These are phyloP conservation scores for Meleagris gallopavo DNA, from an alignment of 2,113 vertebrate genomes.

Conservation along the genomic window DNA sequence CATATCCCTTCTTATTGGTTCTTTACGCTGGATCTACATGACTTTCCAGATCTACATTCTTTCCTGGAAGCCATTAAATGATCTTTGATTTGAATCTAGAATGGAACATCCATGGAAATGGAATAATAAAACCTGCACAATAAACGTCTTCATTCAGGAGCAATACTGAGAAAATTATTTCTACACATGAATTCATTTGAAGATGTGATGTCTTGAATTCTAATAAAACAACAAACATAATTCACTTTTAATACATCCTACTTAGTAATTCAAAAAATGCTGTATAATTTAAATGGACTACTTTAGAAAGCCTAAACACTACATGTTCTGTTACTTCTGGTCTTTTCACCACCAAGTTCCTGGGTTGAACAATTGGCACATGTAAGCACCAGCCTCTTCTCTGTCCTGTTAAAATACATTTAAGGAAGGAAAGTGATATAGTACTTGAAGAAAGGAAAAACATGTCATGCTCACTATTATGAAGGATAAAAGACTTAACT, in stretches of 20 bases:
- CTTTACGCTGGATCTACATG: rapidly evolving
- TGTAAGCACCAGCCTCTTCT: not conserved
- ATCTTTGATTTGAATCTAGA: not conserved
- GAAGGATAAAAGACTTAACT: not conserved
- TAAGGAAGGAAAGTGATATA: not conserved
- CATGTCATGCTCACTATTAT: not conserved
- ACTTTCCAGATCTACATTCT: not conserved
- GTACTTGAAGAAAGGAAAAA: not conserved
- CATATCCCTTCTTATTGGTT: not conserved
- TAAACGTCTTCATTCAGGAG: not conserved
- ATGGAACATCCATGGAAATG: not conserved
- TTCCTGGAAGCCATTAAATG: not conserved
- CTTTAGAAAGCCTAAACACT: not conserved
- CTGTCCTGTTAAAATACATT: not conserved
- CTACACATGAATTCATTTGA: not conserved
- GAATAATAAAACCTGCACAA: not conserved
- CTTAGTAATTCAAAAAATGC: not conserved
- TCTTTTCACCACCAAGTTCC: not conserved
- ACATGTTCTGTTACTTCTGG: no score
- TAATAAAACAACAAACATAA: not conserved
- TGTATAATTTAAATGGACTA: not conserved
- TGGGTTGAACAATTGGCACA: not conserved
- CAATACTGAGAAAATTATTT: not conserved
- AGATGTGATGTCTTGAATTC: not conserved
- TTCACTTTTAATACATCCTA: not conserved